phyloP scores from a whole-genome alignment of 2,888 invertebrate genomes.

The Didymodactylos carnosus region DNA sequence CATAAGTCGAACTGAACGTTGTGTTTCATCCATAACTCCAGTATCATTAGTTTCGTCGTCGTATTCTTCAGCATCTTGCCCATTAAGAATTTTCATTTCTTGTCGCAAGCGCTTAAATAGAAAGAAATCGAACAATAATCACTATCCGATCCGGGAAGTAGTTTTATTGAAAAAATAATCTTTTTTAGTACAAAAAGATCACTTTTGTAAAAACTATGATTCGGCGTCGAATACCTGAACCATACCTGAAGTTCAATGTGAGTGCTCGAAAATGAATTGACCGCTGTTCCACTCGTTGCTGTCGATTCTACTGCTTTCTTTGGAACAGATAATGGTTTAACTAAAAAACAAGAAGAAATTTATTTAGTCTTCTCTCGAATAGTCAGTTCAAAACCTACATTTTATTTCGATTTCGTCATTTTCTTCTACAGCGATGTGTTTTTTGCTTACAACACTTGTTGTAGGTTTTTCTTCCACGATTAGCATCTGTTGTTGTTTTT shows the following conservation, averaged over 20 bases:
- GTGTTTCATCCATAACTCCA: conserved; percentile 39
- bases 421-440: too few species aligned
- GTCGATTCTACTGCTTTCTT: conserved; percentile 43
- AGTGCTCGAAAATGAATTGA: background rate
- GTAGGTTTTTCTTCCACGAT: background rate
- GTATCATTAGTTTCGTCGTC: conserved; percentile 15
- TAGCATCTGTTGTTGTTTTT: conserved; percentile 43
- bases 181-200: background rate
- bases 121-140: conserved; percentile 62
- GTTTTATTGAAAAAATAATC: background rate
- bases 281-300: too few species aligned
- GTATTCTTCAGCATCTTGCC: conserved; percentile 12
- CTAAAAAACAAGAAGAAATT: background rate
- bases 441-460: background rate
- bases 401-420: background rate
- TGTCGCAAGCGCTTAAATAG: conserved; percentile 46
- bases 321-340: background rate
- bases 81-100: conserved; percentile 27
- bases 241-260: background rate
- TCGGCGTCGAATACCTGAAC: too few species aligned
- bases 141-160: too few species aligned
- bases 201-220: too few species aligned
- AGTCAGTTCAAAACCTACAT: background rate
- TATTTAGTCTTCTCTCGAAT: too few species aligned
- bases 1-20: conserved; percentile 49